Percentiles rank a stretch among this genome's conserved stretches.
phyloP scores from a whole-genome alignment of 2,113 vertebrate genomes.

The Polypterus bichir region DNA sequence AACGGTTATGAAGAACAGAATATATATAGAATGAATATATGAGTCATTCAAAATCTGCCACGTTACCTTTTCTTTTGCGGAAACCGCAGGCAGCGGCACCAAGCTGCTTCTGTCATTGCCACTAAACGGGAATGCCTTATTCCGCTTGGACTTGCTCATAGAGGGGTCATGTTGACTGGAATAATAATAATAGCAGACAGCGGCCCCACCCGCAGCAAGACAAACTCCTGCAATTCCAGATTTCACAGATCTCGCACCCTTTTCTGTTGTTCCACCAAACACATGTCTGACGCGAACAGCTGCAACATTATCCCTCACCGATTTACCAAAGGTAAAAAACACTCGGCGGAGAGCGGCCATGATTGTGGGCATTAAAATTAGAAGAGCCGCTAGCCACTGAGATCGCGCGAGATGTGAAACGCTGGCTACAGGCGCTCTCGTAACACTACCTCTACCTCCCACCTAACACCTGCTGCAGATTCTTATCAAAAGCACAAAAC shows the following conservation, averaged over 20 bases:
- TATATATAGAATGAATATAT: no score
- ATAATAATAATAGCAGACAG: conserved; percentile 4
- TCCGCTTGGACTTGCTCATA: background rate
- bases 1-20: no score
- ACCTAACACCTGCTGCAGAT: no score
- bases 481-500: no score
- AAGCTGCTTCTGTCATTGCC: conserved; percentile 22
- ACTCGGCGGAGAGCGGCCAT: conserved; percentile 45
- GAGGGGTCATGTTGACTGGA: background rate
- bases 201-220: conserved; percentile 29
- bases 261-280: background rate
- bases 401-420: no score
- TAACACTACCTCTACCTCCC: no score
- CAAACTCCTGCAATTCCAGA: conserved; percentile 25
- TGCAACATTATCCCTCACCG: conserved; percentile 19
- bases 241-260: conserved; percentile 14
- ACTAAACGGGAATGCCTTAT: conserved; percentile 15
- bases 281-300: conserved; percentile 13
- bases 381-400: no score
- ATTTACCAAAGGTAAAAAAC: background rate
- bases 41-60: background rate
- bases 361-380: conserved; percentile 18
- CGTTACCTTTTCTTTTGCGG: conserved; percentile 45
- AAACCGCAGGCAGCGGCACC: conserved; percentile 37
- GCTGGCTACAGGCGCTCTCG: no score